Base-by-base conservation (phyloP, 2,113 vertebrate genomes). In the Xenopus tropicalis region DNA sequence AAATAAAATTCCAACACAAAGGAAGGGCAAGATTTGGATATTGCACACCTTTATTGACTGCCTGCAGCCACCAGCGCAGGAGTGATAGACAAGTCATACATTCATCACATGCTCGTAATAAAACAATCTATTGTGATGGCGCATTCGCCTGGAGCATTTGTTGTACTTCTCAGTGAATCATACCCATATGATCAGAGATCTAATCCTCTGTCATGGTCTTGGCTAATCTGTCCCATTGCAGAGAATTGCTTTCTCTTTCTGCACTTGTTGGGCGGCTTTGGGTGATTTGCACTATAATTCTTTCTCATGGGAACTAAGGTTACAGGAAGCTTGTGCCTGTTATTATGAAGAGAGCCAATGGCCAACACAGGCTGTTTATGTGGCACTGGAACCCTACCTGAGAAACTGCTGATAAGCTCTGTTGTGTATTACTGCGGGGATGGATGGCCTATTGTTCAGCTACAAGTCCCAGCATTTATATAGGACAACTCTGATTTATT, bases 161-260 rank as follows among this genome's bases (percentile, higher is more conserved):
- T 23, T 48, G 13, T 59, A 17, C 46, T 48, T 71, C 16, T 37
- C 9, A 14, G 58, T 62, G 58, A 21, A 29, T 62, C 48, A 62
- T 16, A 12, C 58, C 14, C 52, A 54, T 9, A 54, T 54, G 29
- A 37, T 6, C 29, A 61, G 44, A 25, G 5, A 29, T 51, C 11
- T 71, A 52, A 62, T 71, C 44, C 59, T n/a, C 43, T n/a, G 25
- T 51, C 23, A 61, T 20, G 22, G 44, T 17, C 17, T 71, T 43
- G 14, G 19, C 16, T 54, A 54, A 54, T 54, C 52, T 54, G 52
- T 54, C 52, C n/a, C 52, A n/a, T 9, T 9, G 17, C 17, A 54
- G 52, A 54, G 16, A 48, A 48, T 48, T n/a, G 52, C 3, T 20
- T 54, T 13, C 19, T 54, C 19, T 54, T 54, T 20, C 11, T 54